Evolutionary conservation across 2,888 invertebrate species (phyloP).

Genomic region (Chaitophorus viminalis): DNA sequence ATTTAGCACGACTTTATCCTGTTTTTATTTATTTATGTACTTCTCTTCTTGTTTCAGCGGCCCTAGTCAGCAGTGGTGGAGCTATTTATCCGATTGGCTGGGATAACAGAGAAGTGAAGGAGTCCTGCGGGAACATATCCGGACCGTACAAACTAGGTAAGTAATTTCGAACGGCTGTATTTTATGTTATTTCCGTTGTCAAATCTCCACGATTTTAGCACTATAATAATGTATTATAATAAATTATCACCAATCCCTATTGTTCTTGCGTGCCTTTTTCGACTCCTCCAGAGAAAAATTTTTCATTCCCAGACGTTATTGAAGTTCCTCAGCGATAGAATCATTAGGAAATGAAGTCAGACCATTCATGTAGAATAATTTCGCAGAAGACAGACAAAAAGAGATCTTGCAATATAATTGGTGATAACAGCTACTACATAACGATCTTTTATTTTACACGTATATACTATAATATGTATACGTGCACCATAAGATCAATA

Average conservation of each 20-base stretch:
- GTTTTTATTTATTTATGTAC: background rate
- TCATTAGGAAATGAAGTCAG: background rate
- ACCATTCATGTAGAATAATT: background rate
- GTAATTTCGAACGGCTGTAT: no score
- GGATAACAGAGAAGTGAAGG: slow-evolving; percentile 74
- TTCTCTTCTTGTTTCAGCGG: slow-evolving; percentile 68
- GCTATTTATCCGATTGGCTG: slow-evolving; percentile 75
- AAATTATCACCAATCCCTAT: no score
- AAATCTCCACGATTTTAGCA: background rate
- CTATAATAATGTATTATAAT: no score
- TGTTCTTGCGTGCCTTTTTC: background rate
- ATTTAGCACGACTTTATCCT: background rate
- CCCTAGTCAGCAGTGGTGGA: slow-evolving; percentile 72
- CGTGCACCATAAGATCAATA: no score
- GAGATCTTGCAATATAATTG: no score
- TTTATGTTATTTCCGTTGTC: background rate
- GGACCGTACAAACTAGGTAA: slow-evolving; percentile 73
- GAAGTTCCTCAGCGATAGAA: background rate
- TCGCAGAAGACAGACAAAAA: no score
- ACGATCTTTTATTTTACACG: no score
- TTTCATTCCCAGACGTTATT: background rate
- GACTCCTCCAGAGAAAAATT: background rate
- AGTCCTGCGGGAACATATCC: slow-evolving; percentile 73
- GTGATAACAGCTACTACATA: no score
- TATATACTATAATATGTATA: no score